Evolutionary conservation across 2,888 invertebrate species (phyloP).

Genomic region (Drosophila colorata): DNA sequence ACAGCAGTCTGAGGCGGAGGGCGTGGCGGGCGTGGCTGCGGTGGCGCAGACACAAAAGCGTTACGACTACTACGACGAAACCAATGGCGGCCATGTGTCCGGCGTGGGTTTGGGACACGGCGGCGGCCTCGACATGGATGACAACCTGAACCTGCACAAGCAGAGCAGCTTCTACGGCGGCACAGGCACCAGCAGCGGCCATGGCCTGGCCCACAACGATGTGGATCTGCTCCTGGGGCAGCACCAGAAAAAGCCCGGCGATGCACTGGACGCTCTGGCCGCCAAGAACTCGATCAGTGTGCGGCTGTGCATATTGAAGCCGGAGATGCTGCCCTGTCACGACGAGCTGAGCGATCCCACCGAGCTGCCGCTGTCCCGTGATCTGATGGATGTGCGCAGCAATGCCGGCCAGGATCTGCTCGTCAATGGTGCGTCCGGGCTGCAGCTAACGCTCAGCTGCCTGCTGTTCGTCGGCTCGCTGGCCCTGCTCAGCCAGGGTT

Average conservation of each 20-base stretch:
- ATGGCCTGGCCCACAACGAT: slow-evolving; percentile 56
- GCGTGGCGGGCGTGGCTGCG: slow-evolving; percentile 42
- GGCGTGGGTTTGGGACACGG: slow-evolving; percentile 49
- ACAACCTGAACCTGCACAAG: slow-evolving; percentile 77
- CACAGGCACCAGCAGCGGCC: slow-evolving; percentile 27
- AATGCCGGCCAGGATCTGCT: slow-evolving; percentile 73
- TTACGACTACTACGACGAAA: slow-evolving; percentile 70
- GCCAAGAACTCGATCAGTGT: slow-evolving; percentile 68
- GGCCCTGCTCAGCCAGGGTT: slow-evolving; percentile 42
- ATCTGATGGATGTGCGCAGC: slow-evolving; percentile 84
- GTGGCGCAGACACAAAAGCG: slow-evolving; percentile 71
- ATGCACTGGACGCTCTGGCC: slow-evolving; percentile 62
- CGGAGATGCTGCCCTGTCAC: slow-evolving; percentile 88
- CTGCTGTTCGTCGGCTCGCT: slow-evolving; percentile 20
- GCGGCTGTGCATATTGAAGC: slow-evolving; percentile 87
- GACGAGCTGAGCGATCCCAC: slow-evolving; percentile 88
- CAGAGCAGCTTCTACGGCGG: slow-evolving; percentile 67
- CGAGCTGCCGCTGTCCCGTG: slow-evolving; percentile 88
- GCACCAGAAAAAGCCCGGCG: slow-evolving; percentile 39
- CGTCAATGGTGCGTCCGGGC: slow-evolving; percentile 32
- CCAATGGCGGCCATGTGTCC: slow-evolving; percentile 50
- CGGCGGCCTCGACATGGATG: slow-evolving; percentile 70
- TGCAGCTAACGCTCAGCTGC: slow-evolving; percentile 15
- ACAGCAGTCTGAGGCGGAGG: slow-evolving; percentile 29
- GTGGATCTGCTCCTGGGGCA: slow-evolving; percentile 57